These are phyloP conservation scores for Cryptotis parvus DNA, from an alignment of 2,113 vertebrate genomes.

Conservation along the genomic window DNA sequence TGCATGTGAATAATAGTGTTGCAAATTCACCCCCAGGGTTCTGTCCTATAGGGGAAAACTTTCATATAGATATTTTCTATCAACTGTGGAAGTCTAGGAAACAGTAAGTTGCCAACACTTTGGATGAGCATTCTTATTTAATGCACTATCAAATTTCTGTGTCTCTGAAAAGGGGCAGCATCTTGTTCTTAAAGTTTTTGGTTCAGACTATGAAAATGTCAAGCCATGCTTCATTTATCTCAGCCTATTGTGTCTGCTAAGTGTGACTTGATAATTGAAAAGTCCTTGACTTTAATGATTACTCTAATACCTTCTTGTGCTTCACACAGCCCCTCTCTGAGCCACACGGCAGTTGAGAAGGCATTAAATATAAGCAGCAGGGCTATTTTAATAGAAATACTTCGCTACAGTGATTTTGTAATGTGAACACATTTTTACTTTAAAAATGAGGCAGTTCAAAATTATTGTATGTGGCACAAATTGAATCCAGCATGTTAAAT, in stretches of 20 bases:
- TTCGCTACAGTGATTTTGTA: conserved; percentile 76
- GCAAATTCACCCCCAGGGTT: not conserved
- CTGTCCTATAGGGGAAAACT: conserved; percentile 2
- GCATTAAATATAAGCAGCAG: conserved; percentile 74
- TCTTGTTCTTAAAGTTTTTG: conserved; percentile 70
- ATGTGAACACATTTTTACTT: conserved; percentile 76
- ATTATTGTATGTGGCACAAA: conserved; percentile 59
- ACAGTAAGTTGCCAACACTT: not conserved
- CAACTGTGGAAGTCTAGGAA: conserved; percentile 7
- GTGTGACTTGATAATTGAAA: conserved; percentile 82
- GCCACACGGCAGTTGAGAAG: conserved; percentile 62
- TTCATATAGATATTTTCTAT: conserved; percentile 18
- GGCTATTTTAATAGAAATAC: conserved; percentile 77
- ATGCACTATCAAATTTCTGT: not conserved
- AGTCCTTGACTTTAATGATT: conserved; percentile 78
- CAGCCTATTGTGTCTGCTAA: conserved; percentile 75
- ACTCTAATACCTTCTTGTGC: conserved; percentile 71
- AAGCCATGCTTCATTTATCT: conserved; percentile 72
- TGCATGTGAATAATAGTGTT: not conserved
- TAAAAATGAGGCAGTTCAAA: conserved; percentile 75
- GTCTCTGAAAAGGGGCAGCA: not conserved
- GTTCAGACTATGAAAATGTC: conserved; percentile 69
- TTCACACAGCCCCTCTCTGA: conserved; percentile 73
- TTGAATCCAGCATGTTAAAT: conserved; percentile 55
- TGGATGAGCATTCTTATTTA: conserved; percentile 35